phyloP scores from a whole-genome alignment of 2,797 vertebrate genomes.

The Lycodopsis pacificus region DNA sequence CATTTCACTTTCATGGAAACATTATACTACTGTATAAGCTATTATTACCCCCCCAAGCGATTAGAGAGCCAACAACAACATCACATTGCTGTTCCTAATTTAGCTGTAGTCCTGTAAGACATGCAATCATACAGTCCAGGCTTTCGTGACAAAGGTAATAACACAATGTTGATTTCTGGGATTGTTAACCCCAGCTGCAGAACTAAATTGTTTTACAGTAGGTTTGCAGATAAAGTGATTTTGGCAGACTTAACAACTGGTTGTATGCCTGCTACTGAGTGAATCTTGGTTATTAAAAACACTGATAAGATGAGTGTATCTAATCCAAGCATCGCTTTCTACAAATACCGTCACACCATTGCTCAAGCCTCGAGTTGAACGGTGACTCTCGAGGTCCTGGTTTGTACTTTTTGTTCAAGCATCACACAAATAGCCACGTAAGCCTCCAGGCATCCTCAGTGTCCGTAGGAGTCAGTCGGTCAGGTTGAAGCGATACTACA shows the following conservation, averaged over 20 bases:
- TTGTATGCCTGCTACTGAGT: neutral
- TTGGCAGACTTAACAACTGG: constrained; percentile 5
- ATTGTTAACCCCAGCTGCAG: constrained; percentile 13
- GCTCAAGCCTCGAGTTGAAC: neutral
- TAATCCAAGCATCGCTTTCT: neutral
- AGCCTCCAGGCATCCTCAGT: constrained; percentile 1
- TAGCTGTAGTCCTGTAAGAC: constrained; percentile 24
- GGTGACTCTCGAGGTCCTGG: neutral
- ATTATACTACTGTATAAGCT: no score
- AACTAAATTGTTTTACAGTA: constrained; percentile 5
- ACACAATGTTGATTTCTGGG: constrained; percentile 36
- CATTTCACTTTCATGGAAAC: neutral
- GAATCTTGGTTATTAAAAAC: constrained; percentile 7
- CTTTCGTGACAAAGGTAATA: constrained; percentile 42
- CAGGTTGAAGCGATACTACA: constrained; percentile 8
- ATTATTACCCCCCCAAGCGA: constrained; percentile 41
- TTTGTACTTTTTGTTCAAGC: constrained; percentile 22
- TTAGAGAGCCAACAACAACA: constrained; percentile 19
- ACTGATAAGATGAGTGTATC: neutral
- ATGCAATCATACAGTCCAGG: constrained; percentile 35
- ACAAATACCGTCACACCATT: neutral
- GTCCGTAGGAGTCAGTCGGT: constrained; percentile 20
- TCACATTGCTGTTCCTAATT: constrained; percentile 32
- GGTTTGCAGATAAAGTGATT: constrained; percentile 9
- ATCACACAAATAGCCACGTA: neutral